Conservation (phyloP, 2,888 invertebrate genomes). For the Drosophila picticornis region DNA sequence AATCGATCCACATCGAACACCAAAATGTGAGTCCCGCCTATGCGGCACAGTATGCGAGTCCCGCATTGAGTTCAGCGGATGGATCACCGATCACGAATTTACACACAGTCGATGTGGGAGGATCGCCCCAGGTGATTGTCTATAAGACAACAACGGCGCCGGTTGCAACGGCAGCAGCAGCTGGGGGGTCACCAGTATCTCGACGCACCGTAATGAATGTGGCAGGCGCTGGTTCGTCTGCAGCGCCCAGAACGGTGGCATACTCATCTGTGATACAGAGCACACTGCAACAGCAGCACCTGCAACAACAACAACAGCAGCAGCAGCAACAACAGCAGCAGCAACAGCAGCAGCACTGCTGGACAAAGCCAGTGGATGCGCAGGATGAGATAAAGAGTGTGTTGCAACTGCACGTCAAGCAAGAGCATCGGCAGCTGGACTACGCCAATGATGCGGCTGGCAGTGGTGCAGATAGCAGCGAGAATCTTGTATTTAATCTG, state of each 20-base stretch:
- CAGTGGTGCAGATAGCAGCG: constrained; percentile 68
- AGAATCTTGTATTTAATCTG: constrained; percentile 82
- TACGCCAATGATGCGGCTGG: constrained; percentile 63
- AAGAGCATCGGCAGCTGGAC: constrained; percentile 81
- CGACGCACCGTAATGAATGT: constrained; percentile 73
- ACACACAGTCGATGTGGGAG: constrained; percentile 72
- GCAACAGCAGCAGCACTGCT: constrained; percentile 72
- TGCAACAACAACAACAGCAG: constrained; percentile 70
- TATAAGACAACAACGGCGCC: constrained; percentile 79
- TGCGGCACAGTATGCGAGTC: constrained; percentile 92
- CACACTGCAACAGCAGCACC: constrained; percentile 79
- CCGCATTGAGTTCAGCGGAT: constrained; percentile 85
- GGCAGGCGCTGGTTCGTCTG: constrained; percentile 82
- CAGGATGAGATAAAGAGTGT: constrained; percentile 82
- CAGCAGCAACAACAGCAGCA: constrained; percentile 58
- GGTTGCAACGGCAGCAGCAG: constrained; percentile 48
- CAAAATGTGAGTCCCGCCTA: constrained; percentile 86
- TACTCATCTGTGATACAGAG: constrained; percentile 92
- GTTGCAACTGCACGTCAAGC: constrained; percentile 82
- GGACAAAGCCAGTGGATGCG: constrained; percentile 78
- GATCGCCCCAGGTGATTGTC: constrained; percentile 83
- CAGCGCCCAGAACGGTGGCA: constrained; percentile 87
- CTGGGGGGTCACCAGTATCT: constrained; percentile 76
- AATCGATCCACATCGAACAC: constrained; percentile 70
- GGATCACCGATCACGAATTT: constrained; percentile 82